Evolutionary conservation across 2,797 vertebrate species (phyloP), one percentile per base, ranked within the genome.

Genomic region (Phrynocephalus forsythii): DNA sequence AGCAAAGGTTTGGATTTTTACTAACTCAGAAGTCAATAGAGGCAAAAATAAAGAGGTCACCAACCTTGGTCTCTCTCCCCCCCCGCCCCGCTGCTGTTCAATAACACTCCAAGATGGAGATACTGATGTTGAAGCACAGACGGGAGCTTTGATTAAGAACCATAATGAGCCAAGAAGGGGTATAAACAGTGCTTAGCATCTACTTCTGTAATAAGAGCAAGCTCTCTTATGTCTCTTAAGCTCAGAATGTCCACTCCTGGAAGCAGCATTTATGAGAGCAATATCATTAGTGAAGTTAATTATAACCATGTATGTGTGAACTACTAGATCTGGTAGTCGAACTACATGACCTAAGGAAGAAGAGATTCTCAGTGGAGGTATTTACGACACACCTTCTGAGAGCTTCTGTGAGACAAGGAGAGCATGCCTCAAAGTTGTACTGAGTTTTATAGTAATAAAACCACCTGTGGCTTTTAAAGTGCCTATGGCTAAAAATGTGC

Each of bases 11-110:
- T 86, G 72, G 79, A 7, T 82, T 90, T 6, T 11, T 50, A 81
- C 81, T 84, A 86, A 28, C 69, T 87, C 85, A 52, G 63, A 76
- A 92, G 48, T 86, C 56, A 79, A 48, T 78, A 73, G 93, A 85
- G 86, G 83, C 13, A 15, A 38, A 73, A 75, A 81, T 86, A 89
- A 93, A 71, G 76, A 90, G 63, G n/a, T 48, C 26, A 72, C n/a
- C 33, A 87, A 76, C 84, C 66, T 56, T 81, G 24, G 44, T 88
- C 72, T 63, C 84, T 22, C 81, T 67, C 2, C 50, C 84, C n/a
- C 38, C 38, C 3, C 38, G 38, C 3, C 38, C 38, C 38, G 38
- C 38, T 44, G 38, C 38, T 78, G 33, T 84, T 13, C 13, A 78
- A 0, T 7, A 69, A 84, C 73, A 86, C 44, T 5, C 69, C 60